Evolutionary conservation across 2,113 vertebrate species (phyloP).

Genomic region (Thalassoma bifasciatum): DNA sequence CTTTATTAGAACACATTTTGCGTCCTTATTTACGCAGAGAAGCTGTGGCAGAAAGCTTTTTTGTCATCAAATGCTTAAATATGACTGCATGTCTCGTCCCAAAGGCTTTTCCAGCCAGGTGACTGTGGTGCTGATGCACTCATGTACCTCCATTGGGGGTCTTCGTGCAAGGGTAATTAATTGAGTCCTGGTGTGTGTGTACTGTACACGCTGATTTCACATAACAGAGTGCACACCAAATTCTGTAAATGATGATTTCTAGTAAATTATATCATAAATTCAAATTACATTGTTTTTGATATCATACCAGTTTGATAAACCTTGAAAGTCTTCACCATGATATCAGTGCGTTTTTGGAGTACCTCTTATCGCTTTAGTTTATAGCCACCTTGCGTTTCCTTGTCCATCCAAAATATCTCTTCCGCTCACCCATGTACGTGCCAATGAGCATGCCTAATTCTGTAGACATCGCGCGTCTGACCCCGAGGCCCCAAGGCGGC

Average conservation of each 20-base stretch:
- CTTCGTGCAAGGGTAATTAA: too few species aligned
- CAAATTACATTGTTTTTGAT: slow-evolving; percentile 1
- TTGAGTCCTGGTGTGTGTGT: background rate
- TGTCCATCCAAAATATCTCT: background rate
- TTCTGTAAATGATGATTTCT: background rate
- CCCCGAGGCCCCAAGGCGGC: slow-evolving; percentile 70
- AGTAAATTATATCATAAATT: too few species aligned
- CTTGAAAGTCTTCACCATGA: background rate
- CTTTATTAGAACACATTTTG: slow-evolving; percentile 26
- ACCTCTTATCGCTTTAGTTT: background rate
- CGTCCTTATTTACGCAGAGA: slow-evolving; percentile 17
- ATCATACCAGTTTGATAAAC: background rate
- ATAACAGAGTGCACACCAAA: background rate
- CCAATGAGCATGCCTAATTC: slow-evolving; percentile 78
- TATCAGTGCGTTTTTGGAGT: background rate
- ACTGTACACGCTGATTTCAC: too few species aligned
- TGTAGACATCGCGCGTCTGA: slow-evolving; percentile 78
- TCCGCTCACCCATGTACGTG: slow-evolving; percentile 70
- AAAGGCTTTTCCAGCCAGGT: slow-evolving; percentile 10
- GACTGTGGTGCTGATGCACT: background rate
- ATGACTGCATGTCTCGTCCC: slow-evolving; percentile 6
- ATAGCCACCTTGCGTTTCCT: background rate
- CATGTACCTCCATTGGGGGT: background rate
- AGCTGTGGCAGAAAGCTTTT: slow-evolving; percentile 34
- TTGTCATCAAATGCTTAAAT: slow-evolving; percentile 17